phyloP scores from a whole-genome alignment of 1,140 invertebrate genomes.

The Harpegnathos saltator region DNA sequence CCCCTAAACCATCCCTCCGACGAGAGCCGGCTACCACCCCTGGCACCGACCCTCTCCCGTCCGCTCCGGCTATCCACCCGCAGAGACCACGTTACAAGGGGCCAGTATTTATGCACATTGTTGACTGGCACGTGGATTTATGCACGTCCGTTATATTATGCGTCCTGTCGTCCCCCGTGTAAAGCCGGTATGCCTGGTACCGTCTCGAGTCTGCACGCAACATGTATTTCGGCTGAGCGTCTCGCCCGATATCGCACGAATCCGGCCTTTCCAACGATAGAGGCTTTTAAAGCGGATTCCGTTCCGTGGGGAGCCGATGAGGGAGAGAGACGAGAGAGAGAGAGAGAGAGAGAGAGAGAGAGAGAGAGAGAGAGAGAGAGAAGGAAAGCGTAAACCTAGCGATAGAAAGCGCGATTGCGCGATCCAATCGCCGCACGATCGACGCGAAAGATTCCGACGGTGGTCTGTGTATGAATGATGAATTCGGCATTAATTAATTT shows the following conservation, averaged over 20 bases:
- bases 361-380: too few relatives aligned
- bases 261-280: slow-evolving; percentile 23
- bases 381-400: background rate
- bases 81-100: slow-evolving; percentile 80
- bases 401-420: background rate
- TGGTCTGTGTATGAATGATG: background rate
- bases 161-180: slow-evolving; percentile 82
- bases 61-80: slow-evolving; percentile 66
- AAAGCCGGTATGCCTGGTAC: slow-evolving; percentile 82
- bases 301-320: background rate
- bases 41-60: slow-evolving; percentile 15
- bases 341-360: too few relatives aligned
- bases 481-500: slow-evolving; percentile 28
- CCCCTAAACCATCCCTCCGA: slow-evolving; percentile 52
- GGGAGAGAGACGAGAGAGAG: too few relatives aligned
- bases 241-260: slow-evolving; percentile 64
- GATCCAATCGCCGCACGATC: background rate
- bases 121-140: slow-evolving; percentile 86
- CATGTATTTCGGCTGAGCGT: slow-evolving; percentile 77
- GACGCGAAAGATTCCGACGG: too few relatives aligned
- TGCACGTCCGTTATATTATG: slow-evolving; percentile 86
- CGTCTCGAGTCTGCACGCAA: slow-evolving; percentile 80
- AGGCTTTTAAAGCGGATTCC: background rate
- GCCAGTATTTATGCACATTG: slow-evolving; percentile 86
- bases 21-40: slow-evolving; percentile 40